Percentiles rank a stretch among this genome's conserved stretches.
Evolutionary conservation across 2,888 invertebrate genomes (phyloP).

Genomic region (Lysandra coridon): DNA sequence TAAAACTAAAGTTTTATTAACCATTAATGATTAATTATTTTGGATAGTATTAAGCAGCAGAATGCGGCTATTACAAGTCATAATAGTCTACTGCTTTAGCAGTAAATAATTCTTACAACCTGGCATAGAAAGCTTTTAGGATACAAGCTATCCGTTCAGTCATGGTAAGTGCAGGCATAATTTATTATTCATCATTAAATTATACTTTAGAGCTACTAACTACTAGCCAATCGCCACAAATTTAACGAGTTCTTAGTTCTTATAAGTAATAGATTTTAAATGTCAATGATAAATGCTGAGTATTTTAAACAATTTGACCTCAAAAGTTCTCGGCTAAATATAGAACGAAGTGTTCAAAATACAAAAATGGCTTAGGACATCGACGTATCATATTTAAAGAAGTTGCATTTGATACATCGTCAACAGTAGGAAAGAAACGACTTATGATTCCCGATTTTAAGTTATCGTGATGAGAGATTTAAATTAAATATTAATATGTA

Average conservation of each 20-base stretch:
- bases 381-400: not conserved
- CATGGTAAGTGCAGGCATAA: not conserved
- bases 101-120: too few species aligned
- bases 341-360: constrained; percentile 13
- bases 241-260: not conserved
- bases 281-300: not conserved
- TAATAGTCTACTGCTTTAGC: too few species aligned
- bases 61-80: too few species aligned
- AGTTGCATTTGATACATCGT: not conserved
- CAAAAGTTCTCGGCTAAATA: not conserved
- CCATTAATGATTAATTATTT: too few species aligned
- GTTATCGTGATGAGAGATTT: too few species aligned
- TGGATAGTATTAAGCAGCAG: too few species aligned
- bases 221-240: not conserved
- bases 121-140: too few species aligned
- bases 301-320: constrained; percentile 13
- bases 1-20: not conserved
- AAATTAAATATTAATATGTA: too few species aligned
- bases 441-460: too few species aligned
- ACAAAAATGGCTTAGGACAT: not conserved
- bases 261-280: not conserved
- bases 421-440: not conserved
- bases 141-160: not conserved
- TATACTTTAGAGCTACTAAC: not conserved
- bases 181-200: not conserved